phyloP scores from a whole-genome alignment of 2,113 vertebrate genomes.

The Psittacula cyanocephala region DNA sequence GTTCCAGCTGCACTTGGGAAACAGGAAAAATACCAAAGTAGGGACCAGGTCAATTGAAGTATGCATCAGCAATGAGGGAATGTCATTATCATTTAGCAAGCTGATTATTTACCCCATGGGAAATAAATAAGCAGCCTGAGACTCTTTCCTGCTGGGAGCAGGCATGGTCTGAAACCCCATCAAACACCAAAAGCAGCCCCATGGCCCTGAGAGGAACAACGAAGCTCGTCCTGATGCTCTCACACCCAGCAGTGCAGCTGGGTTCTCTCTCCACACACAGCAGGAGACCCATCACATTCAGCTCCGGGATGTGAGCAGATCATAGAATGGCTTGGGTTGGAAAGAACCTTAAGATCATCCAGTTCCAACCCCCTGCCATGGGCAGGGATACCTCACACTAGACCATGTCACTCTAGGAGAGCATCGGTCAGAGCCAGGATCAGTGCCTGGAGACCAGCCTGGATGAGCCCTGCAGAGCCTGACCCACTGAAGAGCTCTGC shows the following conservation, averaged over 20 bases:
- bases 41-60: constrained; percentile 19
- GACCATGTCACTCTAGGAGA: background rate
- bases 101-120: background rate
- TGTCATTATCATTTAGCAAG: background rate
- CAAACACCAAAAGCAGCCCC: background rate
- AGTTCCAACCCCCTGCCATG: background rate
- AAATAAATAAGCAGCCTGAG: background rate
- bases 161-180: rapidly evolving
- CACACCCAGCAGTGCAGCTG: background rate
- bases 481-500: background rate
- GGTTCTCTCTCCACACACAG: rapidly evolving
- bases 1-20: constrained; percentile 9
- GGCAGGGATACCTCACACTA: background rate
- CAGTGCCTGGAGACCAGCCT: background rate
- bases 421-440: background rate
- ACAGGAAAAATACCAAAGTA: constrained; percentile 5
- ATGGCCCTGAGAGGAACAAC: rapidly evolving
- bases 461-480: background rate
- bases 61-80: background rate
- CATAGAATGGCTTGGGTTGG: background rate
- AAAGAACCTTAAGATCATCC: background rate
- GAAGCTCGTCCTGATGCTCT: background rate
- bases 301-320: rapidly evolving
- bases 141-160: rapidly evolving
- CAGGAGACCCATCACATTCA: background rate